Percentiles rank a stretch among this genome's conserved stretches.
These are phyloP conservation scores for Gasteruption jaculator DNA, from an alignment of 2,888 invertebrate species.

Conservation along the genomic window DNA sequence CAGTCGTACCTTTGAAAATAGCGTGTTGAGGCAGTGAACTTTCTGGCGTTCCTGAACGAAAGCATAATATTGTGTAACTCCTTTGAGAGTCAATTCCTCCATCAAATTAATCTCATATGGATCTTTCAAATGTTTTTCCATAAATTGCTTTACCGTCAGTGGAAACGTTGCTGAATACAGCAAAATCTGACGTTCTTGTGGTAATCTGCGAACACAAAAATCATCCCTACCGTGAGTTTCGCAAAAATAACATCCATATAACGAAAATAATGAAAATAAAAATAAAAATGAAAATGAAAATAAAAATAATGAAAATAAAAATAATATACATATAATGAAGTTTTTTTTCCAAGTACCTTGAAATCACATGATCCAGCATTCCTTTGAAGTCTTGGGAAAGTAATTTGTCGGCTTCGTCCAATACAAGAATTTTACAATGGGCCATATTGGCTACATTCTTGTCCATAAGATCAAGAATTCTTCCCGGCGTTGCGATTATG, in stretches of 20 bases:
- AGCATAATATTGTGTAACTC: constrained; percentile 99
- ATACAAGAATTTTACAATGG: constrained; percentile 92
- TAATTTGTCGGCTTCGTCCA: constrained; percentile 99
- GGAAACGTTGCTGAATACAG: constrained; percentile 99
- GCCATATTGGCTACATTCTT: constrained; percentile 93
- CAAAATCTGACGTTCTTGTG: constrained; percentile 93
- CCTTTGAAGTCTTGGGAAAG: constrained; percentile 99
- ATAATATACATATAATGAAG: constrained; percentile 2
- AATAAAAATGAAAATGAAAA: not conserved
- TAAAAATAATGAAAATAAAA: not conserved
- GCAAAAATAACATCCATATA: constrained; percentile 8
- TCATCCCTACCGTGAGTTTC: not conserved
- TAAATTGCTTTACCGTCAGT: constrained; percentile 96
- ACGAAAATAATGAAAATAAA: not conserved
- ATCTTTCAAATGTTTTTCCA: constrained; percentile 94
- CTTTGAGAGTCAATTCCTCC: constrained; percentile 98
- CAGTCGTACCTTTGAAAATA: constrained; percentile 86
- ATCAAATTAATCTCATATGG: constrained; percentile 99
- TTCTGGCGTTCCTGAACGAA: constrained; percentile 99
- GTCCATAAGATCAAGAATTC: constrained; percentile 99
- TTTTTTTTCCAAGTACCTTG: constrained; percentile 48
- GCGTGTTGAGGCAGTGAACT: constrained; percentile 98
- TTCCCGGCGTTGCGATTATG: constrained; percentile 98
- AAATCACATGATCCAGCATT: constrained; percentile 97
- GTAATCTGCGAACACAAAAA: constrained; percentile 62